These are phyloP conservation scores for Pyxicephalus adspersus DNA, from an alignment of 2,113 vertebrate species.

Conservation along the genomic window DNA sequence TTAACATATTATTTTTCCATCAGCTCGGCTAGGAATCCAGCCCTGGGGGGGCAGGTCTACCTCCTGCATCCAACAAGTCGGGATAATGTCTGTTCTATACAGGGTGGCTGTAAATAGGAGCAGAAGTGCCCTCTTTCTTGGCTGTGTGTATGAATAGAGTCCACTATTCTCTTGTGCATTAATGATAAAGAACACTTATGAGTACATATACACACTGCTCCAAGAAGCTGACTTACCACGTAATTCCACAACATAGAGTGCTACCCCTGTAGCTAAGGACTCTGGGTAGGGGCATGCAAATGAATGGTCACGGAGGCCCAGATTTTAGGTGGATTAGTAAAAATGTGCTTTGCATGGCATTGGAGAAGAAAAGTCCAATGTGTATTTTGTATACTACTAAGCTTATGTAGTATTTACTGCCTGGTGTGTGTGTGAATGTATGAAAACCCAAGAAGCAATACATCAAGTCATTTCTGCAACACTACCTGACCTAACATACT, in stretches of 20 bases:
- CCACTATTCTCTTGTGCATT: constrained; percentile 51
- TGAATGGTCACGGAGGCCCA: constrained; percentile 17
- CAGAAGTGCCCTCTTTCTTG: constrained; percentile 51
- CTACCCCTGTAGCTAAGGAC: constrained; percentile 23
- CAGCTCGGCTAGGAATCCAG: constrained; percentile 49
- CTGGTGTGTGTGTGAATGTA: neutral
- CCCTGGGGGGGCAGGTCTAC: constrained; percentile 45
- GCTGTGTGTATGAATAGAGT: constrained; percentile 48
- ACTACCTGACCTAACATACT: neutral
- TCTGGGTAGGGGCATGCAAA: constrained; percentile 47
- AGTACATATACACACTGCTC: constrained; percentile 37
- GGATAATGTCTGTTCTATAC: constrained; percentile 56
- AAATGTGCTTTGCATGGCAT: constrained; percentile 20
- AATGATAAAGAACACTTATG: constrained; percentile 56
- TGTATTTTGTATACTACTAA: neutral
- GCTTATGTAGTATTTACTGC: neutral
- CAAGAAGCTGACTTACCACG: constrained; percentile 47
- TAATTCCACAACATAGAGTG: constrained; percentile 50
- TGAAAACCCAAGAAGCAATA: neutral
- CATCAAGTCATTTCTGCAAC: neutral
- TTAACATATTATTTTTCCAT: constrained; percentile 57
- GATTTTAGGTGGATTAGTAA: constrained; percentile 40
- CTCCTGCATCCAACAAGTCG: constrained; percentile 44
- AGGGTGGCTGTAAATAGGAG: constrained; percentile 49
- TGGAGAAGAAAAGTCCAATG: neutral